Evolutionary conservation across 2,888 invertebrate genomes (phyloP).

Genomic region (Drosophila birchii): DNA sequence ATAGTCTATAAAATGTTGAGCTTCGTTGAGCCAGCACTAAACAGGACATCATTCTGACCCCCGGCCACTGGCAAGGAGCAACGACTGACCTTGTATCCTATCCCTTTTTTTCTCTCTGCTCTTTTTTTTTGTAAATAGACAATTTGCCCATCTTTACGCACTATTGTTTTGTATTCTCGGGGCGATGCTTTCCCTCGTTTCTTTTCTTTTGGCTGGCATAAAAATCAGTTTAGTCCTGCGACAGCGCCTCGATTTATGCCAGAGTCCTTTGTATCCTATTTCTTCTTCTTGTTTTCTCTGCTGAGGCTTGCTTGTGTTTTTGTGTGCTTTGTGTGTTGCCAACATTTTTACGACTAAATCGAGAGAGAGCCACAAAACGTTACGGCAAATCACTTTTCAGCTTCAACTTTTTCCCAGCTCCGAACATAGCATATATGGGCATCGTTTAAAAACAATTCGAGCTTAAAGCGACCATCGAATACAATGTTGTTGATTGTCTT

Average conservation of each 20-base stretch:
- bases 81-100: constrained; percentile 72
- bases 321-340: constrained; percentile 39
- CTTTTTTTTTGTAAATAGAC: constrained; percentile 61
- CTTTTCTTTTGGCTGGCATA: constrained; percentile 42
- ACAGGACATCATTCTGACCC: constrained; percentile 33
- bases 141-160: constrained; percentile 73
- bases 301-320: constrained; percentile 7
- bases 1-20: constrained; percentile 75
- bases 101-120: constrained; percentile 48
- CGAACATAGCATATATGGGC: constrained; percentile 18
- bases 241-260: constrained; percentile 68
- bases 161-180: constrained; percentile 60
- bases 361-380: constrained; percentile 63
- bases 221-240: constrained; percentile 73
- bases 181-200: constrained; percentile 8
- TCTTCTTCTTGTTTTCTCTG: background rate
- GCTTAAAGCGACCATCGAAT: constrained; percentile 16
- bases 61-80: constrained; percentile 28
- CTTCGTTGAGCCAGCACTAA: constrained; percentile 63
- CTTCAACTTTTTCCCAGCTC: constrained; percentile 37
- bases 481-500: constrained; percentile 43
- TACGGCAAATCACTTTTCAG: constrained; percentile 72
- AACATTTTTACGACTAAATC: constrained; percentile 72
- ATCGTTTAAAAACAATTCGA: constrained; percentile 46
- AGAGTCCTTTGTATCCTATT: constrained; percentile 45